Evolutionary conservation across 2,113 vertebrate genomes (phyloP).

Genomic region (Proteles cristata): DNA sequence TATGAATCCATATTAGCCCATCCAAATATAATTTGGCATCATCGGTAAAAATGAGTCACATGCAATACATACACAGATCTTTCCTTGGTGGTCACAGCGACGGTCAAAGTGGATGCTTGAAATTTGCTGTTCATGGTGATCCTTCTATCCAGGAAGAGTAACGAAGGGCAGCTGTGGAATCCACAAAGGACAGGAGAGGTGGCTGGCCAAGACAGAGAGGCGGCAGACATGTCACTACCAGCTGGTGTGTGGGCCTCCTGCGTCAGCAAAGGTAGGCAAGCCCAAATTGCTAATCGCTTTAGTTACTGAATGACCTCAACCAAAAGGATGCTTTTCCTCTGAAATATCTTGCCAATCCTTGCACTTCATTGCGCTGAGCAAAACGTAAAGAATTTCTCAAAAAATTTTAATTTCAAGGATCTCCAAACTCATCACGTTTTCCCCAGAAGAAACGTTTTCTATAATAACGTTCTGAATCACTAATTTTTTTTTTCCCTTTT

Average conservation of each 20-base stretch:
- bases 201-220: neutral
- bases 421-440: neutral
- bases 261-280: neutral
- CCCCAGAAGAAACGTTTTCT: neutral
- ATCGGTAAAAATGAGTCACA: neutral
- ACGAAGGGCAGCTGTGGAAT: neutral
- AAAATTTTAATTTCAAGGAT: neutral
- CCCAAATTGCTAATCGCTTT: neutral
- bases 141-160: neutral
- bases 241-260: neutral
- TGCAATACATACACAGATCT: neutral
- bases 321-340: neutral
- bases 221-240: rapidly evolving
- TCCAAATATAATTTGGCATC: neutral
- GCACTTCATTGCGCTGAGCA: neutral
- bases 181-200: neutral
- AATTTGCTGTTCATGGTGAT: rapidly evolving
- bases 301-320: no score
- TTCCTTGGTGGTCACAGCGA: neutral
- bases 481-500: neutral
- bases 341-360: neutral
- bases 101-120: neutral
- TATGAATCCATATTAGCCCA: no score
- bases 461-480: neutral
- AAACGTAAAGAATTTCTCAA: neutral